Evolutionary conservation across 1,140 invertebrate genomes (phyloP).

Genomic region (Drosophila tani): DNA sequence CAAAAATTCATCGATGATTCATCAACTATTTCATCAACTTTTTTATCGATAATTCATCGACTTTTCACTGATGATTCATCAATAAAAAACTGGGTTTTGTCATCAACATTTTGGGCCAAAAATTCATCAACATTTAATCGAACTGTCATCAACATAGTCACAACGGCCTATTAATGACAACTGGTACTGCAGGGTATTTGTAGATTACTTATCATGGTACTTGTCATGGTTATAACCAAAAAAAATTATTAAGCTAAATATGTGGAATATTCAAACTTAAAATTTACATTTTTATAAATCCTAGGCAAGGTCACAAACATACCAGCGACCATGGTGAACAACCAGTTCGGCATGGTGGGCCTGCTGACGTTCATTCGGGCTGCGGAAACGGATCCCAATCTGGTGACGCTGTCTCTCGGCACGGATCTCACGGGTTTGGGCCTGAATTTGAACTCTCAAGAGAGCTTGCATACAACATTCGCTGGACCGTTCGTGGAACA

Average conservation of each 20-base stretch:
- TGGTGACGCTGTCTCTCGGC: slow-evolving; percentile 97
- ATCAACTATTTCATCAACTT: no score
- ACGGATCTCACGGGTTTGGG: slow-evolving; percentile 98
- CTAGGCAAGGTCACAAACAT: slow-evolving; percentile 98
- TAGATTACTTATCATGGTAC: no score
- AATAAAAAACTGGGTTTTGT: no score
- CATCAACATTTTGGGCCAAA: no score
- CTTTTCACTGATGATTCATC: no score
- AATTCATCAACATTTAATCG: no score
- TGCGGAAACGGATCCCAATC: slow-evolving; percentile 97
- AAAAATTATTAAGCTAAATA: background rate
- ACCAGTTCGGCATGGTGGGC: slow-evolving; percentile 99
- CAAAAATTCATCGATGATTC: no score
- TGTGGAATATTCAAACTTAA: background rate
- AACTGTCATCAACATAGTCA: no score
- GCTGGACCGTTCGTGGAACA: slow-evolving; percentile 99
- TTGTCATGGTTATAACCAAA: background rate
- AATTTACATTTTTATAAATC: slow-evolving; percentile 25
- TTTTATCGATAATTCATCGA: no score
- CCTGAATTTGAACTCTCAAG: slow-evolving; percentile 98
- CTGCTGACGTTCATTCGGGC: slow-evolving; percentile 98
- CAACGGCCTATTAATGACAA: no score
- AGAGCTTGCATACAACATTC: slow-evolving; percentile 98
- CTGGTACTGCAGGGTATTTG: no score
- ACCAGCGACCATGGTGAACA: slow-evolving; percentile 98